Evolutionary conservation across 2,797 vertebrate species (phyloP), one percentile per base, ranked within the genome.

Genomic region (Gymnoscopelus microlampas): DNA sequence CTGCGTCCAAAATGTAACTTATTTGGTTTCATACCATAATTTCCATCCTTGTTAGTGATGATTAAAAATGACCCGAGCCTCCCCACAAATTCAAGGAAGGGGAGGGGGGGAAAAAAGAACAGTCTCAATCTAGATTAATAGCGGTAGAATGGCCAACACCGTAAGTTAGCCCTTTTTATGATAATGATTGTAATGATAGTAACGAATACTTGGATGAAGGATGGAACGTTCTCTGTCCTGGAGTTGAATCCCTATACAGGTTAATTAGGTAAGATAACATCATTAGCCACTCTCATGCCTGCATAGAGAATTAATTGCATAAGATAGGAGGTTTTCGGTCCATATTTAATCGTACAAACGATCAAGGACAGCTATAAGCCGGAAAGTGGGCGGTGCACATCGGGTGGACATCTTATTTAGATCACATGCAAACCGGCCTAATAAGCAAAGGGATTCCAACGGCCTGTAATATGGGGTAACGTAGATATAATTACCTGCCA

Each of bases 201-300:
- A 94, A 95, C 92, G 92, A 95, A 92, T 83, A 84, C 88, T 91
- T 88, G 84, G 88, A 93, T 94, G 92, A 94, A 84, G 89, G 90
- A 94, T 94, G 93, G 78, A 91, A 89, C 87, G 88, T 86, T 89
- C 88, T 84, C 85, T 92, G 93, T 93, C 92, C 90, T 89, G 87
- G 84, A 91, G 91, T 94, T 84, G 86, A 91, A 93, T 92, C 90
- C 91, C 91, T 93, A 93, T 87, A 89, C 93, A 95, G 94, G 94
- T 95, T 94, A 94, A 94, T 95, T 94, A 94, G 94, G 93, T 94
- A 94, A 94, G 92, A 95, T 95, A 95, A 95, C 94, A 94, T 94
- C 92, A 94, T 95, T 94, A 94, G 91, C 90, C 91, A 91, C 90
- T 92, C 91, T 94, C 89, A 89, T 91, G 91, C 89, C 91, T 89